Evolutionary conservation across 2,888 invertebrate species (phyloP).

Genomic region (Anodontia alba): DNA sequence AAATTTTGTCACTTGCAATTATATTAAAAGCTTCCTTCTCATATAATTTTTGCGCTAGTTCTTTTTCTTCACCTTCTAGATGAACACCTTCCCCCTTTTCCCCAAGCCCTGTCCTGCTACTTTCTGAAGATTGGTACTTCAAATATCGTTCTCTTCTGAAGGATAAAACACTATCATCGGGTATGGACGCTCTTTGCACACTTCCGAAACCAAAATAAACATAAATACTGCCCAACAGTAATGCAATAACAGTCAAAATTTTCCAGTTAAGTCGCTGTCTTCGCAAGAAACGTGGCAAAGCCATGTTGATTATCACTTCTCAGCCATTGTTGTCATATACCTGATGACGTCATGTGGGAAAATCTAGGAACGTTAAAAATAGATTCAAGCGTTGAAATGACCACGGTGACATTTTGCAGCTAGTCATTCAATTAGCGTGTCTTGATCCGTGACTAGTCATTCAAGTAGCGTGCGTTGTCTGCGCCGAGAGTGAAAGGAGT

Average conservation of each 20-base stretch:
- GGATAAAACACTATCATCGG: conserved; percentile 38
- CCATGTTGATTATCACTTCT: conserved; percentile 40
- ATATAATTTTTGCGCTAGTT: conserved; percentile 88
- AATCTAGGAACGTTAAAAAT: conserved; percentile 32
- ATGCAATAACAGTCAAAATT: conserved; percentile 54
- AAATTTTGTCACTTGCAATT: conserved; percentile 94
- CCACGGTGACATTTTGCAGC: background rate
- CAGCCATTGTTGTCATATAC: conserved; percentile 39
- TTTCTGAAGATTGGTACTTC: conserved; percentile 68
- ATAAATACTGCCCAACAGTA: conserved; percentile 44
- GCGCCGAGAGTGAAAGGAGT: too few species aligned
- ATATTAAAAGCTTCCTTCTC: conserved; percentile 95
- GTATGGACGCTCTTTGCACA: conserved; percentile 16
- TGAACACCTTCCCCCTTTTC: conserved; percentile 80
- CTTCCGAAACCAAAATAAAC: conserved; percentile 36
- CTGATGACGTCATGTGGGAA: conserved; percentile 35
- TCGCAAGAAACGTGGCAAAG: conserved; percentile 66
- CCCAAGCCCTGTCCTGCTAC: conserved; percentile 79
- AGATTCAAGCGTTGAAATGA: conserved; percentile 6
- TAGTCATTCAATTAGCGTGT: background rate
- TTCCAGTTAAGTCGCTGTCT: conserved; percentile 67
- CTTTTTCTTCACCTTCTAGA: conserved; percentile 86
- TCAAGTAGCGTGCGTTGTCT: too few species aligned
- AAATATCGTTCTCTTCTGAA: conserved; percentile 64
- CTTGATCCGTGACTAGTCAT: too few species aligned